Evolutionary conservation across 2,888 invertebrate genomes (phyloP), one percentile per base, ranked within the genome.

Genomic region (Caenorhabditis sp.): DNA sequence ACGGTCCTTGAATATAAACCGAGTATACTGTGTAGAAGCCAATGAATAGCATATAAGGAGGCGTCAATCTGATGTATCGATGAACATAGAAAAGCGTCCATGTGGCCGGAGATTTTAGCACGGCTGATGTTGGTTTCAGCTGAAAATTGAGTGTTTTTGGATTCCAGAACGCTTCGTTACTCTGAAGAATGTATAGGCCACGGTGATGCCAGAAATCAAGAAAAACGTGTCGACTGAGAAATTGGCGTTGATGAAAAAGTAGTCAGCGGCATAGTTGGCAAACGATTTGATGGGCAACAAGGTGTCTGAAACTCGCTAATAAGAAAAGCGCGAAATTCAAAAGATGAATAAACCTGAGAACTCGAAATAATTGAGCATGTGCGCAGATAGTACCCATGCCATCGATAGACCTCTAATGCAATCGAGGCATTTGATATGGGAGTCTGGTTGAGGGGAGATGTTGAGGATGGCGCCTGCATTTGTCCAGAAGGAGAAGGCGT

Each of bases 191-290:
- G 86, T 59, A 58, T 86, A 90, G 2, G 89, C 54, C 0, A 90
- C 79, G 2, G 88, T 72, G 19, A 90, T 68, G n/a, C 90, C 90
- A 14, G 88, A 86, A 12, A 88, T 41, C 4, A 82, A 44, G 75
- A 90, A 90, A 68, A 90, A 90, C 0, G 89, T 86, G 75, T 90
- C 90, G 0, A 90, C 90, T 14, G 88, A 80, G 28, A 87, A 82
- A 14, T 81, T 77, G 10, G 88, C 84, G 47, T 86, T 88, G 26
- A 79, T 70, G 7, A 86, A 66, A 16, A 82, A 35, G n/a, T 72
- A 68, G 28, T 76, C 28, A 19, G 24, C 41, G 19, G 76, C 44
- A 16, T 70, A 19, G 14, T 76, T 41, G 6, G 68, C 35, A 16
- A 76, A 72, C 2, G 54, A 49, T 26, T 70, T 51, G 6, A 82